phyloP scores from a whole-genome alignment of 2,888 invertebrate species.

The Dicycla oo region DNA sequence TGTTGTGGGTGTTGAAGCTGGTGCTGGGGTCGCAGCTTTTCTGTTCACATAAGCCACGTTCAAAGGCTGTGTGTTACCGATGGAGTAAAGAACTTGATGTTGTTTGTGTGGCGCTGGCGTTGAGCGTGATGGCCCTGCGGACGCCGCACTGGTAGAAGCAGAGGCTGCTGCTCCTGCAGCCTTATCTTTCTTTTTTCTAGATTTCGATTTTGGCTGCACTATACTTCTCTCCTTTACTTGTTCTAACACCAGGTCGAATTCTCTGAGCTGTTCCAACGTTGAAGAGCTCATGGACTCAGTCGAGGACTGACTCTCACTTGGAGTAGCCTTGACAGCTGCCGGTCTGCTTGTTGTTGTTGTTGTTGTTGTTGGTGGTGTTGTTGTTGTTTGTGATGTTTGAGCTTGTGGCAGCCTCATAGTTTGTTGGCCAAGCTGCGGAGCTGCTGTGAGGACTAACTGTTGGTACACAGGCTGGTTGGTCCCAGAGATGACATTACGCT shows the following conservation, averaged over 20 bases:
- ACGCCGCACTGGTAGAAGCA: slow-evolving; percentile 72
- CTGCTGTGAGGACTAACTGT: slow-evolving; percentile 87
- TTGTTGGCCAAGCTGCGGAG: slow-evolving; percentile 85
- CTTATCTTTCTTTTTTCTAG: slow-evolving; percentile 73
- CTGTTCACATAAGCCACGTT: slow-evolving; percentile 86
- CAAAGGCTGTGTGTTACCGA: slow-evolving; percentile 80
- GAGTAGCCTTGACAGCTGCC: slow-evolving; percentile 74
- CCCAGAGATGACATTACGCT: slow-evolving; percentile 91
- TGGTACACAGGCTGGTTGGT: slow-evolving; percentile 89
- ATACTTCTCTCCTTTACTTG: slow-evolving; percentile 95
- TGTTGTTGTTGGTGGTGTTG: slow-evolving; percentile 24
- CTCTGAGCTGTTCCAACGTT: slow-evolving; percentile 94
- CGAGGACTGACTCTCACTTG: slow-evolving; percentile 80
- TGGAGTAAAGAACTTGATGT: slow-evolving; percentile 84
- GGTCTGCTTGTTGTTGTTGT: slow-evolving; percentile 29
- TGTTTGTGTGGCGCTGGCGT: slow-evolving; percentile 74
- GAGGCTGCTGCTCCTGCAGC: slow-evolving; percentile 73
- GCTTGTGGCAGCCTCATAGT: slow-evolving; percentile 83
- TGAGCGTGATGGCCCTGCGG: slow-evolving; percentile 47
- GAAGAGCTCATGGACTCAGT: slow-evolving; percentile 93
- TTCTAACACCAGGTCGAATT: slow-evolving; percentile 95
- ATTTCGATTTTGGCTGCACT: slow-evolving; percentile 86
- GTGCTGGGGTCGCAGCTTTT: slow-evolving; percentile 78
- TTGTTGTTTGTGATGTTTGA: slow-evolving; percentile 60
- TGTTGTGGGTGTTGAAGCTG: slow-evolving; percentile 72